Percentiles rank a stretch among this genome's conserved stretches.
These are phyloP conservation scores for Corythaeola cristata DNA, from an alignment of 2,113 vertebrate species.

Conservation along the genomic window DNA sequence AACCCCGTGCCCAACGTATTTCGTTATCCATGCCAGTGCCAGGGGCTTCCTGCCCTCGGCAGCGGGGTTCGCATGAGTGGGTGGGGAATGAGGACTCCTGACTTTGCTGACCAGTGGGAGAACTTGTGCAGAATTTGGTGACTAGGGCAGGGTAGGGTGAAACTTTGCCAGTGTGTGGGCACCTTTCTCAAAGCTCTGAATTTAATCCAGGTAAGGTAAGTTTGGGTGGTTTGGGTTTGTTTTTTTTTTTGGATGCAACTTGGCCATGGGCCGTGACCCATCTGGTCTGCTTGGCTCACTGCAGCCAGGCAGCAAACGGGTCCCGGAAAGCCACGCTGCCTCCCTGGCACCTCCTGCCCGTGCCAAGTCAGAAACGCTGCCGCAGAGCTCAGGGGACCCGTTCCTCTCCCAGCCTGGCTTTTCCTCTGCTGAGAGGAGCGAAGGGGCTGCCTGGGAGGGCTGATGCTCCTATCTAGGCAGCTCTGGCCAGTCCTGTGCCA, in stretches of 20 bases:
- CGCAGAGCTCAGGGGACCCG: neutral
- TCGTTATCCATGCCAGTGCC: rapidly evolving
- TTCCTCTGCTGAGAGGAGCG: neutral
- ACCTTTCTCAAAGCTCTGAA: neutral
- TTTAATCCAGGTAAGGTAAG: neutral
- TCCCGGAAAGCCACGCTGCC: neutral
- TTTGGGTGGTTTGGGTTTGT: neutral
- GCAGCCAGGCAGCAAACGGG: neutral
- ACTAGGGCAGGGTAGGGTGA: neutral
- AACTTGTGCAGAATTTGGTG: neutral
- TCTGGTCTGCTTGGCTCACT: neutral
- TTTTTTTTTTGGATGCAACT: neutral
- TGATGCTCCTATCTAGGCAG: neutral
- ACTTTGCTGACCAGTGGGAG: neutral
- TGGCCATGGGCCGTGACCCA: no score
- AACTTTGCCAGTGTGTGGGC: rapidly evolving
- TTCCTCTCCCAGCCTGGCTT: neutral
- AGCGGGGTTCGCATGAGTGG: neutral
- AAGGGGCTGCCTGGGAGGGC: neutral
- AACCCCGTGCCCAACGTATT: rapidly evolving
- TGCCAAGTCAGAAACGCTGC: rapidly evolving
- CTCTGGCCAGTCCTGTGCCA: neutral
- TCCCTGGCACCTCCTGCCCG: neutral
- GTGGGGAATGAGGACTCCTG: neutral
- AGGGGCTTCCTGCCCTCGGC: neutral